Conservation (phyloP, 2,888 invertebrate species). For the Drosophila rellima region DNA sequence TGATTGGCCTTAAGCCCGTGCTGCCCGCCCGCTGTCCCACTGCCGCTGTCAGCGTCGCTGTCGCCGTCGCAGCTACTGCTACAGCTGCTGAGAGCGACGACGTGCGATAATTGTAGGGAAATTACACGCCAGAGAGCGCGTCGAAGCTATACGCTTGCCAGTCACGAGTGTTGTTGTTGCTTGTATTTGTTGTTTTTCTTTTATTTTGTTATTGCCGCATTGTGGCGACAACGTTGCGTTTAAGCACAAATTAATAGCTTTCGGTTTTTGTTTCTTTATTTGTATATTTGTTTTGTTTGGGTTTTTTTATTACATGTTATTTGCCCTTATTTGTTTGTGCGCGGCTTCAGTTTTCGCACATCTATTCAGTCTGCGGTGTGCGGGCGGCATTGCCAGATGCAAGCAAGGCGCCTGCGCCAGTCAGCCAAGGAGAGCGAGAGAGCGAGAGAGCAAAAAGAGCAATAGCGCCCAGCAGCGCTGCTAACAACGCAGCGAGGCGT, state of each 20-base stretch:
- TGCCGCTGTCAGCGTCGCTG: conserved; percentile 35
- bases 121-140: conserved; percentile 61
- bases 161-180: conserved; percentile 41
- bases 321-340: conserved; percentile 5
- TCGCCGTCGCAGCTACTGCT: conserved; percentile 3
- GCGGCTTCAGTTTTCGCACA: conserved; percentile 31
- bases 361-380: conserved; percentile 20
- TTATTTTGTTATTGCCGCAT: conserved; percentile 28
- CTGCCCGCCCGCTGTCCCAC: conserved; percentile 47
- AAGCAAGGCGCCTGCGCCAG: conserved; percentile 66
- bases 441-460: conserved; percentile 7
- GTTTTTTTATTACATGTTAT: conserved; percentile 18
- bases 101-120: conserved; percentile 75
- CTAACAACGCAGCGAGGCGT: not conserved
- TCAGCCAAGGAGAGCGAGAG: conserved; percentile 36
- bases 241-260: conserved; percentile 56
- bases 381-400: conserved; percentile 66
- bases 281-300: conserved; percentile 13
- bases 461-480: conserved; percentile 27
- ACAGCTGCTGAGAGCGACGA: conserved; percentile 45
- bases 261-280: conserved; percentile 27
- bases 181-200: conserved; percentile 16
- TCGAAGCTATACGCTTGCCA: conserved; percentile 33
- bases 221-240: conserved; percentile 41
- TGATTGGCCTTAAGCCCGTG: conserved; percentile 76